phyloP scores from a whole-genome alignment of 2,797 vertebrate genomes.

The Anniella stebbinsi region DNA sequence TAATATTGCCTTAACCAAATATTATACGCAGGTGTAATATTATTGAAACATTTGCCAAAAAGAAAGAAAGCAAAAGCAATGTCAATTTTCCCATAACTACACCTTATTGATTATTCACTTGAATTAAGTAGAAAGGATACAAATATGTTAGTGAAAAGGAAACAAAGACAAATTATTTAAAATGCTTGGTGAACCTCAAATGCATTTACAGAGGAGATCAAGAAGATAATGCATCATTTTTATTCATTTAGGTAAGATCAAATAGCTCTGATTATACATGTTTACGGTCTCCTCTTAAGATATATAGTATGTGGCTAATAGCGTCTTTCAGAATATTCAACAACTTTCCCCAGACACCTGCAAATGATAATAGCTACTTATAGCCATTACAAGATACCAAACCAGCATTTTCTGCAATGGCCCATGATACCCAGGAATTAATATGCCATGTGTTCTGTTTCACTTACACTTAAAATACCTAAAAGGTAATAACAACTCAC shows the following conservation, averaged over 20 bases:
- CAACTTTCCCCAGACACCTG: constrained; percentile 30
- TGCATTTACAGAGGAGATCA: constrained; percentile 44
- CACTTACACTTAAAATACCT: not conserved
- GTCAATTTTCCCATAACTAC: constrained; percentile 46
- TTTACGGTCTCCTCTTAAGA: constrained; percentile 38
- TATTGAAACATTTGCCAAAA: constrained; percentile 42
- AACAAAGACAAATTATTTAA: constrained; percentile 55
- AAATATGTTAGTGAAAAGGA: constrained; percentile 49
- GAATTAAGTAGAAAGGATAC: constrained; percentile 58
- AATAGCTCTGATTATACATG: constrained; percentile 52
- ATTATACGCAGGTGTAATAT: constrained; percentile 31
- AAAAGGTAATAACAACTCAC: not conserved
- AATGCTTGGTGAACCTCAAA: constrained; percentile 38
- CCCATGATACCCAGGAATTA: not conserved
- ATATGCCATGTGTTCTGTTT: not conserved
- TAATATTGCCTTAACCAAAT: constrained; percentile 51
- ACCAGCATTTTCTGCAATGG: not conserved
- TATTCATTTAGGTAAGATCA: constrained; percentile 53
- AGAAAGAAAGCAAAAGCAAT: constrained; percentile 3
- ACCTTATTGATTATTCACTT: constrained; percentile 61
- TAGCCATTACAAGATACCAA: not conserved
- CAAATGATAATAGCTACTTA: not conserved
- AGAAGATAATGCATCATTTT: constrained; percentile 32
- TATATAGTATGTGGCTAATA: constrained; percentile 33
- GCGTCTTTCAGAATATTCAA: constrained; percentile 32